Evolutionary conservation across 2,113 vertebrate genomes (phyloP), one percentile per base, ranked within the genome.

Genomic region (Odobenus rosmarus): DNA sequence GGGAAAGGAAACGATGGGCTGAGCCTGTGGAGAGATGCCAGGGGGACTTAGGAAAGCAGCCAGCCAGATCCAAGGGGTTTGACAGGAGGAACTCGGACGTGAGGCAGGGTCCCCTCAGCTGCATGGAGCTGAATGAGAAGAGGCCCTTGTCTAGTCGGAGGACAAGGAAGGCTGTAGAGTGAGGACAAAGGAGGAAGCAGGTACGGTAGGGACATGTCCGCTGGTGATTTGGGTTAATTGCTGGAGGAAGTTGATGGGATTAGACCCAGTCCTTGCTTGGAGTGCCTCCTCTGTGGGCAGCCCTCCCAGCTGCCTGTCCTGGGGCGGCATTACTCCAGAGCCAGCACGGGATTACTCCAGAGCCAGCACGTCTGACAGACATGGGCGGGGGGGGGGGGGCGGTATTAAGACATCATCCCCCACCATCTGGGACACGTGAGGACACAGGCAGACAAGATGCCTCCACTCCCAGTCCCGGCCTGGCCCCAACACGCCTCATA

Each of bases 371-470:
- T 89, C 82, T 69, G 84, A 59, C 80, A 72, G 57, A 36, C 10
- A 1, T 4, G 1, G 5, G 31, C 28, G 24, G 55, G 93, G 1
- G 0, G 1, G 39, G 2, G 11, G 36, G 1, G 0, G 1, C 36
- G 1, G 13, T 5, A 61, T 57, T 28, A 53, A 85, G 69, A 88
- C 93, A 28, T 69, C 19, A 5, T 69, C 71, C 49, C 82, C 85
- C 72, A 61, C 96, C 79, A 67, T 67, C 77, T 71, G 81, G 79
- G 72, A 85, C 64, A 79, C n/a, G 26, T 61, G 62, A 89, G 61
- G 59, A 67, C 76, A 85, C 80, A 83, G 61, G 79, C 36, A 77
- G 59, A 46, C 62, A 59, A 61, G 26, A 69, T 3, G 7, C 21
- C 62, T 55, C 84, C 9, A 36, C 46, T 51, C 39, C 49, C 49